Evolutionary conservation across 2,797 vertebrate genomes (phyloP), one percentile per base, ranked within the genome.

Genomic region (Catamblyrhynchus diadema): DNA sequence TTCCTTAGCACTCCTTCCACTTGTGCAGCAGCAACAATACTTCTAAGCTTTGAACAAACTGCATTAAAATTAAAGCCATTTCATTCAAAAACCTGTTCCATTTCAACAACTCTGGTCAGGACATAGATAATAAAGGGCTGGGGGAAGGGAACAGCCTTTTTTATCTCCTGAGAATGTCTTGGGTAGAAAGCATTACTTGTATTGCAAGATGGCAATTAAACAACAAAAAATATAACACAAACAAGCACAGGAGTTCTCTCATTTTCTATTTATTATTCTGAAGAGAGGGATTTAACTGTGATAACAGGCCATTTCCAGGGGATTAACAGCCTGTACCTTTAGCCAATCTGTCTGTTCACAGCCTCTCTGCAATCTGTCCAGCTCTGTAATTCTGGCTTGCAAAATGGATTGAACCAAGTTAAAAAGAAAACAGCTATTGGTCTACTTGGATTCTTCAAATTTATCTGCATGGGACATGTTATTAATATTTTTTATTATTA

Each of bases 21-120:
- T 51, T 67, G 28, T 50, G 64, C 50, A 86, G 71, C 33, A 86
- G 48, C 44, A 80, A 35, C n/a, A 92, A 23, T 33, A 39, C 30
- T 84, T 60, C 60, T 79, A 64, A 89, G 28, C 70, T 96, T 88
- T 96, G 41, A 93, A 54, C 24, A 59, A 95, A 62, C 27, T 84
- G 14, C 32, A 78, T 79, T 83, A 60, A 97, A 97, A 97, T 96
- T 92, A 93, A 96, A 95, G 72, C 10, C 50, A 50, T 71, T 60
- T 95, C 84, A 88, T 93, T 93, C 65, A 87, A 94, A 87, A 96
- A 88, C 33, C 41, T 41, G 33, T 61, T 91, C 9, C 20, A 86
- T 96, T 94, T 91, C 89, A 91, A 41, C 17, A 54, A 30, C 42
- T 67, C 74, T 71, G 67, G 39, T 88, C 94, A 59, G 48, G 82